Conservation (phyloP, 2,113 vertebrate species). For the Thermophis baileyi region DNA sequence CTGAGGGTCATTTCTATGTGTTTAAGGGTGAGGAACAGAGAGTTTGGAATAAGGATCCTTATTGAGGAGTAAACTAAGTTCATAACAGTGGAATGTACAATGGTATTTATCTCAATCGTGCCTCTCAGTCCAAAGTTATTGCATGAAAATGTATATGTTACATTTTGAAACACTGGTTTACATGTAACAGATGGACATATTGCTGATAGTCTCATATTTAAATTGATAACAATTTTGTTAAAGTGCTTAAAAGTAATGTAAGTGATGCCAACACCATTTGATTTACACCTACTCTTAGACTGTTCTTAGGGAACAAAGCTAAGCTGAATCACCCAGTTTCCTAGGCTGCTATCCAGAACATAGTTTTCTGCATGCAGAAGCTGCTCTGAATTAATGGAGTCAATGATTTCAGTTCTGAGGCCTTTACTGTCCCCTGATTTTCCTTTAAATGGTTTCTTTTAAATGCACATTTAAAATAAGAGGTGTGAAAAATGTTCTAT, state of each 20-base stretch:
- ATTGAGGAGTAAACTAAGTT: neutral
- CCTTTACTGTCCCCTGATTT: neutral
- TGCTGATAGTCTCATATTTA: neutral
- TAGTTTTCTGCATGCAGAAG: neutral
- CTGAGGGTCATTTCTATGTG: neutral
- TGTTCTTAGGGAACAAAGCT: slow-evolving; percentile 8
- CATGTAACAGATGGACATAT: neutral
- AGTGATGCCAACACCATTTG: slow-evolving; percentile 14
- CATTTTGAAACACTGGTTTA: neutral
- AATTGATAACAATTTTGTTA: neutral
- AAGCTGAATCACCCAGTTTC: slow-evolving; percentile 1
- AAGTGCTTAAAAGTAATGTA: neutral
- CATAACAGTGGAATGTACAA: neutral
- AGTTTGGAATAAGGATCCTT: neutral
- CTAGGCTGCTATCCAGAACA: neutral
- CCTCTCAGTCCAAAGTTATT: neutral
- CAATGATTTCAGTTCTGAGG: neutral
- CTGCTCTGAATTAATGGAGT: neutral
- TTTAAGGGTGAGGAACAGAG: neutral
- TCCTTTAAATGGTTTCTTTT: neutral
- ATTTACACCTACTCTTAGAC: slow-evolving; percentile 9
- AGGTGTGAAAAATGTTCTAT: neutral
- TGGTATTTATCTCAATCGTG: neutral
- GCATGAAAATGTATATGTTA: neutral
- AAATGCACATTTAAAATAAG: neutral